Evolutionary conservation across 2,113 vertebrate genomes (phyloP), one percentile per base, ranked within the genome.

Genomic region (Mystacornis crossleyi): DNA sequence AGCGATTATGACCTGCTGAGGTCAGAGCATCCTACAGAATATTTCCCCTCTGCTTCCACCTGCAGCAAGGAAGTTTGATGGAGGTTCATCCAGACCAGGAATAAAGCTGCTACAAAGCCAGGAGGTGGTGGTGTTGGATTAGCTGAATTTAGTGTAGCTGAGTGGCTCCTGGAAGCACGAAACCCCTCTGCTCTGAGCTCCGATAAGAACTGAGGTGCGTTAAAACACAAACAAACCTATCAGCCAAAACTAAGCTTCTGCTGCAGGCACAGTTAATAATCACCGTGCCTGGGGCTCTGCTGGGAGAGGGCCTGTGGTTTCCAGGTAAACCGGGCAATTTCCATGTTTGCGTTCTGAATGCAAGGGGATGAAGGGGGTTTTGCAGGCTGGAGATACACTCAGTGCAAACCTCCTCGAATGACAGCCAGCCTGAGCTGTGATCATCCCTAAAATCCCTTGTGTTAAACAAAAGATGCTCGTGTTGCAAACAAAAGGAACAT

Each of bases 121-220:
- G 95, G 65, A 97, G 97, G 95, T 95, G 97, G 96, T 91, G 72
- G 40, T 94, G 12, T 97, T 97, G 94, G 85, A 93, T 86, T 48
- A 87, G 86, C 83, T 51, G 94, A 93, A 28, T 34, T 34, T n/a
- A 38, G 58, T 48, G 62, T 4, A 0, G 42, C 9, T 20, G 8
- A 67, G 67, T 7, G 11, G 48, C 55, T 73, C 18, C 17, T 26
- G 33, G 65, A 79, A 78, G 57, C n/a, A 4, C 38, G 8, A 48
- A 84, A 69, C 19, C 62, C 71, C 29, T 15, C n/a, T 58, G 74
- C 34, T 90, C 69, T 9, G 29, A 75, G 80, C 8, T 80, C 62
- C 14, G 21, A 10, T 7, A n/a, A n/a, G 75, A 81, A n/a, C 26
- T 2, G 6, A 64, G 79, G 71, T n/a, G 28, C 10, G 29, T 29